phyloP scores from a whole-genome alignment of 1,140 invertebrate species.

The Aphelenchoides avenae region DNA sequence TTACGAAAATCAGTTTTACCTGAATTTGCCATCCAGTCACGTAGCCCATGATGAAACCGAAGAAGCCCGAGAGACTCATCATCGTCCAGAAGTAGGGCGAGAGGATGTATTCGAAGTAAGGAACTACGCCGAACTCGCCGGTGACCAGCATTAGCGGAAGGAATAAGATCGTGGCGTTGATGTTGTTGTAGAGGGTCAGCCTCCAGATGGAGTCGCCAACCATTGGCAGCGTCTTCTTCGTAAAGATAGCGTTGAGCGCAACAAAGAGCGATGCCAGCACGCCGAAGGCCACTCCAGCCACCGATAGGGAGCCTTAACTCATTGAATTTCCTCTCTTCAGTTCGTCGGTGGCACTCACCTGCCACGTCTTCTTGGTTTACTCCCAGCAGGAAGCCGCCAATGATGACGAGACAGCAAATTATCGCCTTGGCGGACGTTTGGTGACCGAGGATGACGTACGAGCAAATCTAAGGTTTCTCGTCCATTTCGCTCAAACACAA shows the following conservation, averaged over 20 bases:
- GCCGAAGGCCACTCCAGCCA: slow-evolving; percentile 83
- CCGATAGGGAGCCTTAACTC: slow-evolving; percentile 80
- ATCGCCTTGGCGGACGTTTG: slow-evolving; percentile 77
- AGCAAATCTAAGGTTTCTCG: slow-evolving; percentile 59
- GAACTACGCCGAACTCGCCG: slow-evolving; percentile 73
- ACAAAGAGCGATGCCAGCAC: slow-evolving; percentile 83
- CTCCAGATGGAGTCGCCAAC: slow-evolving; percentile 77
- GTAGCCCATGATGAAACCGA: slow-evolving; percentile 94
- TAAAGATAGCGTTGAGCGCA: slow-evolving; percentile 91
- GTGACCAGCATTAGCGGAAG: slow-evolving; percentile 80
- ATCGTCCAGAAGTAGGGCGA: slow-evolving; percentile 73
- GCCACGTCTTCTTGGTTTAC: slow-evolving; percentile 87
- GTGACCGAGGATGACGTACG: slow-evolving; percentile 68
- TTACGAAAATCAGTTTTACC: slow-evolving; percentile 61
- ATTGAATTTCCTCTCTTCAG: too few species aligned
- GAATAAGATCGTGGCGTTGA: slow-evolving; percentile 85
- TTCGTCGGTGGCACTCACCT: too few species aligned
- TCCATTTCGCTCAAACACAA: slow-evolving; percentile 39
- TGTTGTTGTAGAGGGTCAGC: slow-evolving; percentile 88
- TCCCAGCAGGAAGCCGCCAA: slow-evolving; percentile 68
- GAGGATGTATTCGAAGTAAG: slow-evolving; percentile 70
- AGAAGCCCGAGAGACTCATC: slow-evolving; percentile 82
- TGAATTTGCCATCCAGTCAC: slow-evolving; percentile 92
- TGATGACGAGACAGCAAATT: slow-evolving; percentile 79
- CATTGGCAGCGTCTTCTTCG: slow-evolving; percentile 79